Evolutionary conservation across 2,113 vertebrate species (phyloP).

Genomic region (Microtus ochrogaster): DNA sequence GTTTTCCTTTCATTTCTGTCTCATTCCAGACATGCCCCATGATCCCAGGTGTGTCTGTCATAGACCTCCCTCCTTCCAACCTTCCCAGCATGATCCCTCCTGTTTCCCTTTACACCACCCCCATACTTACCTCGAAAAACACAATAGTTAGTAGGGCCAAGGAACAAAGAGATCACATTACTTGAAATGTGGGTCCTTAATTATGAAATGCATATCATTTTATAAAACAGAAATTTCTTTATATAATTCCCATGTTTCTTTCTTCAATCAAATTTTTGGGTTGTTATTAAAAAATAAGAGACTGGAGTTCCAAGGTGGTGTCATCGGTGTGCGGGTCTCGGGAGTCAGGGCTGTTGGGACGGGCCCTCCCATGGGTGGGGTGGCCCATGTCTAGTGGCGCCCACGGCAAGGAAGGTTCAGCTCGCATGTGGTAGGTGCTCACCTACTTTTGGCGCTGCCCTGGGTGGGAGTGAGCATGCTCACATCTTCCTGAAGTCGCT

Average conservation of each 20-base stretch:
- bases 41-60: too few species aligned
- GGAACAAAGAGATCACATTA: neutral
- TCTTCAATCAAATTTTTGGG: neutral
- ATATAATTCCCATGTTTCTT: neutral
- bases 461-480: slow-evolving; percentile 96
- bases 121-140: too few species aligned
- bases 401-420: slow-evolving; percentile 84
- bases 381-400: slow-evolving; percentile 72
- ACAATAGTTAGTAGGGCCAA: fast-evolving
- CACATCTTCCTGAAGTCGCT: slow-evolving; percentile 90
- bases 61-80: too few species aligned
- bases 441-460: slow-evolving; percentile 92
- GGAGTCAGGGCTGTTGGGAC: slow-evolving; percentile 7
- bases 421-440: slow-evolving; percentile 92
- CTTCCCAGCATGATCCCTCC: too few species aligned
- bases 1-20: too few species aligned
- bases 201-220: neutral
- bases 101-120: too few species aligned
- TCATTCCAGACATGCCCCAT: too few species aligned
- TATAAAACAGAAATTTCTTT: neutral
- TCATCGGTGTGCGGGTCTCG: neutral
- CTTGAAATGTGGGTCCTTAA: neutral
- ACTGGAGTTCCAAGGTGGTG: slow-evolving; percentile 68
- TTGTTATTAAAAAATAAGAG: neutral
- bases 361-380: neutral